Conservation (phyloP, 2,113 vertebrate genomes). For the Scolopax mira region DNA sequence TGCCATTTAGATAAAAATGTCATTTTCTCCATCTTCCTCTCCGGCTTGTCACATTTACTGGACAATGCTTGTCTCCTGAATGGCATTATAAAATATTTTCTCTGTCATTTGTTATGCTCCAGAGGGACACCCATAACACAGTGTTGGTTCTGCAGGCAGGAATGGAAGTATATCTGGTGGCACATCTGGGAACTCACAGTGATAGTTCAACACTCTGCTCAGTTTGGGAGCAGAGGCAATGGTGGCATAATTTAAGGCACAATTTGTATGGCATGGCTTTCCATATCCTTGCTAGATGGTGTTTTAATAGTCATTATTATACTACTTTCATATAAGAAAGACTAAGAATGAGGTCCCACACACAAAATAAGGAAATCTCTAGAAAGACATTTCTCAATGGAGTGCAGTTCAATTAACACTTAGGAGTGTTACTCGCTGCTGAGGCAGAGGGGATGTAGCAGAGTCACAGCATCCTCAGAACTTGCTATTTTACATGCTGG, state of each 20-base stretch:
- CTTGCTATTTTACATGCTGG: accelerated
- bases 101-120: not conserved
- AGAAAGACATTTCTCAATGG: too few relatives aligned
- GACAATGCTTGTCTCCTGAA: not conserved
- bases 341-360: not conserved
- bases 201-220: too few relatives aligned
- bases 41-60: not conserved
- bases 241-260: not conserved
- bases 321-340: not conserved
- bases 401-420: not conserved
- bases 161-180: not conserved
- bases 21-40: not conserved
- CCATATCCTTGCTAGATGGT: not conserved
- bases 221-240: not conserved
- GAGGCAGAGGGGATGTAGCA: not conserved
- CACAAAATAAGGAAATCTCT: not conserved
- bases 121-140: not conserved
- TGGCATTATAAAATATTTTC: not conserved
- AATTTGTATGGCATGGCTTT: accelerated
- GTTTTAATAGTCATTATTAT: not conserved
- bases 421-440: not conserved
- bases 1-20: not conserved
- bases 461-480: not conserved
- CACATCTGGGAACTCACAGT: not conserved
- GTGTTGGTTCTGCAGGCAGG: not conserved